Evolutionary conservation across 2,797 vertebrate genomes (phyloP), one percentile per base, ranked within the genome.

Genomic region (Pithecia hirsuta): DNA sequence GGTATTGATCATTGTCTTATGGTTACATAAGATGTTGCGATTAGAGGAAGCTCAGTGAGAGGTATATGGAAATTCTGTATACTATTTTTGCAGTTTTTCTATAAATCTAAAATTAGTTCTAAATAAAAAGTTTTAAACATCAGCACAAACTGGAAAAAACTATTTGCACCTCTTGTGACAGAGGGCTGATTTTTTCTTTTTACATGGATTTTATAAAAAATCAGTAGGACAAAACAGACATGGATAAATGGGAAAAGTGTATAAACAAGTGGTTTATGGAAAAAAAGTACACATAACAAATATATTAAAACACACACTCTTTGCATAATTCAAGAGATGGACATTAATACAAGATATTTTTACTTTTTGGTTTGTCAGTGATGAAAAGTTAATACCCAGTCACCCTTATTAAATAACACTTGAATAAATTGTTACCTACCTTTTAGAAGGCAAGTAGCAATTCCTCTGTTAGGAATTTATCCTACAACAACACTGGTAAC

Each of bases 41-140:
- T 44, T 76, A 50, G 80, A 39, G 59, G 36, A 79, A 74, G 30
- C 19, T 70, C 22, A 72, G 26, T 44, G 24, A 81, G 57, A 50
- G 44, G 22, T 76, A 36, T 55, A 55, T 67, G 36, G 7, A 36
- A 75, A 41, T 50, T 79, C 39, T 39, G 24, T 39, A 9, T 59
- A 59, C 7, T 89, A 20, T 72, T 64, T 91, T 96, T 93, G 11
- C 17, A 64, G 17, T 28, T 86, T 95, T 88, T 93, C 52, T 89
- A 2, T 91, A 86, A 88, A 44, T 88, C 72, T 93, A 82, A 86
- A 96, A 46, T 89, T 78, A 81, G 24, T 95, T 93, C 5, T 87
- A 96, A 91, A 67, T 59, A 59, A 70, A 85, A 78, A 39, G 50
- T 64, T 75, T 78, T 24, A 24, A 78, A 82, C 44, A 87, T 75